A percentile compares a stretch with the other conserved stretches of the same genome.
Evolutionary conservation across 2,888 invertebrate species (phyloP).

Genomic region (Diploptera punctata): DNA sequence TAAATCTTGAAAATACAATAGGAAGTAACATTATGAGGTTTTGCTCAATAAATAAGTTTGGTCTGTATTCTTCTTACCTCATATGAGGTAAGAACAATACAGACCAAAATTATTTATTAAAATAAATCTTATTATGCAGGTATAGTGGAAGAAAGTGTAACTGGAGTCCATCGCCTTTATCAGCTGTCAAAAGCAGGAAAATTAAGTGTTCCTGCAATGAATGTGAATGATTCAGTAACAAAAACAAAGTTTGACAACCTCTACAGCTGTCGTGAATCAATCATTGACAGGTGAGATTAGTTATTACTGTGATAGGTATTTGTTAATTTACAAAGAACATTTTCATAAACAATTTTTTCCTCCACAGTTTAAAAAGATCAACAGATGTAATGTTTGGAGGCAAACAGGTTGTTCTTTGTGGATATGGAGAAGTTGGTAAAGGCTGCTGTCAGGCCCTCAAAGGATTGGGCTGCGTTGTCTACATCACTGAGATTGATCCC

Average conservation of each 20-base stretch:
- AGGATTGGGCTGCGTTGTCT: slow-evolving; percentile 92
- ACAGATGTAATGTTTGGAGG: slow-evolving; percentile 98
- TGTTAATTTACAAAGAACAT: no score
- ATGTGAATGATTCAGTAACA: slow-evolving; percentile 97
- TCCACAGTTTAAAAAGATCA: slow-evolving; percentile 83
- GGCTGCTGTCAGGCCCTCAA: slow-evolving; percentile 95
- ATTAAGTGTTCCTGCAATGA: slow-evolving; percentile 96
- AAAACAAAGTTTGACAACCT: slow-evolving; percentile 98
- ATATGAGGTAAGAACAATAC: no score
- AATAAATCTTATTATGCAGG: no score
- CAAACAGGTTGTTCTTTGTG: slow-evolving; percentile 94
- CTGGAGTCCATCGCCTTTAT: slow-evolving; percentile 96
- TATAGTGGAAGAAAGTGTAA: slow-evolving; percentile 97
- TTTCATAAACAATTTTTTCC: no score
- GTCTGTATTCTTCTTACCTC: no score
- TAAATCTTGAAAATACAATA: no score
- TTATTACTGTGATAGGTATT: no score
- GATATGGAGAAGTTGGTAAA: slow-evolving; percentile 97
- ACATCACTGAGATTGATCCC: slow-evolving; percentile 95
- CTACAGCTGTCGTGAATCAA: slow-evolving; percentile 93
- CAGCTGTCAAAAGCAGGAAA: slow-evolving; percentile 95
- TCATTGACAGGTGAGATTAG: slow-evolving; percentile 76
- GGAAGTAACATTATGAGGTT: no score
- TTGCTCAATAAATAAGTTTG: no score
- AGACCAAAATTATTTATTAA: no score